phyloP scores from a whole-genome alignment of 2,888 invertebrate genomes.

The Lasius platythorax region DNA sequence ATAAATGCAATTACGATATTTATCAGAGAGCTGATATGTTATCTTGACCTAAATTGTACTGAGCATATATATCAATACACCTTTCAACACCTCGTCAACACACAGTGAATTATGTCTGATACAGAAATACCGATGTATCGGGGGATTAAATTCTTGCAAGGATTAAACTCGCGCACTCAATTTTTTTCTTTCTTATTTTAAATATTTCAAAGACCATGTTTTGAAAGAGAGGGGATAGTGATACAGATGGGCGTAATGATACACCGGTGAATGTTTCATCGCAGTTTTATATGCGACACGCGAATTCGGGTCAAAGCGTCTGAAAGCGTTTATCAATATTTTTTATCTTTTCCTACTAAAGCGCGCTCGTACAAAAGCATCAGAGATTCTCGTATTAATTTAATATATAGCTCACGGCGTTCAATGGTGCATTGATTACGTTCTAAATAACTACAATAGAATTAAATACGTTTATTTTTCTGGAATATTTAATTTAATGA shows the following conservation, averaged over 20 bases:
- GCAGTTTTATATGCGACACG: slow-evolving; percentile 13
- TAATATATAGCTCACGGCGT: not conserved
- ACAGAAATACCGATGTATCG: not conserved
- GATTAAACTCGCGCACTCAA: not conserved
- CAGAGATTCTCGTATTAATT: not conserved
- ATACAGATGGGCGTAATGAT: not conserved
- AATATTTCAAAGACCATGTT: not conserved
- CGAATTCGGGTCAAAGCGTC: not conserved
- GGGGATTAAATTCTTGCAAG: not conserved
- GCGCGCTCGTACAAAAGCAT: not conserved
- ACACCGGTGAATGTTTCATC: not conserved
- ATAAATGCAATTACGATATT: not conserved
- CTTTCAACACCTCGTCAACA: not conserved
- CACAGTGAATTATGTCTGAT: not conserved
- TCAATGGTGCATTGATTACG: not conserved
- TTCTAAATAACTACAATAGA: not conserved
- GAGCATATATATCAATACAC: not conserved
- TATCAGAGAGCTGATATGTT: not conserved
- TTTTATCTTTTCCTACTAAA: not conserved
- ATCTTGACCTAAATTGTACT: not conserved
- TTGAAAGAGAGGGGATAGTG: not conserved
- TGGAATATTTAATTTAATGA: not conserved
- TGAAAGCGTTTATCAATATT: slow-evolving; percentile 2
- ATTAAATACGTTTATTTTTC: slow-evolving; percentile 11
- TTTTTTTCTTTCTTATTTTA: not conserved